Percentiles rank a stretch among this genome's conserved stretches.
Conservation (phyloP, 2,797 vertebrate genomes). For the Gallinago stenura region DNA sequence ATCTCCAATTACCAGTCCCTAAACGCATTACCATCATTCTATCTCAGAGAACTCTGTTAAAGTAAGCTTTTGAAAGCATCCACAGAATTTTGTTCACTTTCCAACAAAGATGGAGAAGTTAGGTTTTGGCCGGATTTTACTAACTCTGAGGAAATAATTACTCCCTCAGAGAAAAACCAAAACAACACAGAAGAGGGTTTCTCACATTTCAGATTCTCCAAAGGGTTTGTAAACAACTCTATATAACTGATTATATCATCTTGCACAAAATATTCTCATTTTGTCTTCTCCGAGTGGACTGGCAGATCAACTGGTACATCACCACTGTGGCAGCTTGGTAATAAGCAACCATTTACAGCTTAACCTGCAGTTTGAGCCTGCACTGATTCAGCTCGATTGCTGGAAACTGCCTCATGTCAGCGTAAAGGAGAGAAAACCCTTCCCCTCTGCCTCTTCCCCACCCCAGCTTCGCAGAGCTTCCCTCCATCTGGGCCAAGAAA, state of each 20-base stretch:
- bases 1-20: constrained; percentile 52
- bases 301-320: background rate
- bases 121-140: background rate
- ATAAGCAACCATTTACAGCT: background rate
- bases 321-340: background rate
- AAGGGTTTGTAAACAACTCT: constrained; percentile 19
- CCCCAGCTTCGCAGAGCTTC: background rate
- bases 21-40: constrained; percentile 5
- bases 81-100: background rate
- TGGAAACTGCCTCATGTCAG: background rate
- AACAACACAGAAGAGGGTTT: background rate
- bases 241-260: background rate
- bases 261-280: background rate
- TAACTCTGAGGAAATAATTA: background rate
- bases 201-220: background rate
- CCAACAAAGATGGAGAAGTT: background rate
- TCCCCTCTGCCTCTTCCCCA: background rate
- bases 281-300: background rate
- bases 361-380: background rate
- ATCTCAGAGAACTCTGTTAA: background rate
- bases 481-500: background rate
- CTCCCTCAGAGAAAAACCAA: background rate
- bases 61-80: constrained; percentile 16
- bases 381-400: background rate
- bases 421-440: background rate